Evolutionary conservation across 2,797 vertebrate genomes (phyloP), one percentile per base, ranked within the genome.

Genomic region (Xenopus petersii): DNA sequence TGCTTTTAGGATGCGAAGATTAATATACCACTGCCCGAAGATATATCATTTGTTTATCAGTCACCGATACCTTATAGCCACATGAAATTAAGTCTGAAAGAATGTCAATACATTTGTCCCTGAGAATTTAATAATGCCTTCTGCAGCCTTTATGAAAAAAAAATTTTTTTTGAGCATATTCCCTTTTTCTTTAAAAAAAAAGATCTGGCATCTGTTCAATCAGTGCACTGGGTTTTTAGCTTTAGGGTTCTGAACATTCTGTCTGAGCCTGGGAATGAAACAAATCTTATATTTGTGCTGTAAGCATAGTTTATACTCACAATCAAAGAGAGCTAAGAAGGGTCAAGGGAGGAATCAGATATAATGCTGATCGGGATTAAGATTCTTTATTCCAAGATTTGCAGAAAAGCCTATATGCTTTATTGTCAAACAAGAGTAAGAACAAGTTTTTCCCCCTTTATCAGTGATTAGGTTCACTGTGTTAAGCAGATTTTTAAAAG

Each of bases 1-100:
- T 42, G 21, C 71, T 69, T 60, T 70, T 49, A 49, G 73, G 69
- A 78, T 65, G 61, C 24, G 15, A 54, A 58, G 61, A 78, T 73
- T 64, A 65, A 78, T 78, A 64, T 70, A 69, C 59, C 59, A 51
- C 42, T 69, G 17, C 30, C 76, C 66, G 59, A 70, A 73, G 70
- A 73, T 68, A 64, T 62, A 73, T 73, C 64, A 78, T 73, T 67
- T 78, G 76, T 78, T 78, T 78, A 63, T 73, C 65, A 73, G 24
- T 60, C 16, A 12, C 58, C 69, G 54, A 73, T 59, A 59, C 59
- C 70, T 64, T 69, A 15, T 69, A 73, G 75, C 70, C 63, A 77
- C 73, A 77, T 77, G 65, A 73, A 73, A 69, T 73, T 63, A 77
- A 77, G 59, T 56, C 30, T 49, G 67, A 65, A 73, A 46, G 42